Base-by-base conservation (phyloP, 2,888 invertebrate genomes). In the Crematogaster levior region DNA sequence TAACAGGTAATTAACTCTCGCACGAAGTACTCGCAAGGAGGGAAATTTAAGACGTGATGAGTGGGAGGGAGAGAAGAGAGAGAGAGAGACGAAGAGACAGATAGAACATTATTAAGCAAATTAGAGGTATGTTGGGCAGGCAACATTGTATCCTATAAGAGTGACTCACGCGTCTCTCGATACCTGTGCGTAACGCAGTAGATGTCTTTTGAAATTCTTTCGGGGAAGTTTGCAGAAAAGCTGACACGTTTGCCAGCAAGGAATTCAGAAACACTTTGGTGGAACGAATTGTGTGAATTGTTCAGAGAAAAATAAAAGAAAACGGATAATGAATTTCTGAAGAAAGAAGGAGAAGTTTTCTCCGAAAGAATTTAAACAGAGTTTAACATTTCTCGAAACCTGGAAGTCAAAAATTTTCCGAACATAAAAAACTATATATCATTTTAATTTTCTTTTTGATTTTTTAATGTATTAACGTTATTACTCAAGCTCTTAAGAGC, bases 1-100 rank as follows among this genome's bases (percentile, higher is more conserved):
- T 91, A 92, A 91, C 89, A 89, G 90, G 87, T 91, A 91, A 92
- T 92, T 92, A 91, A 88, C 89, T 89, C 83, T 90, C 88, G 89
- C 85, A 70, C 87, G 82, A 82, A 85, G 86, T 87, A 73, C 79
- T 83, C 73, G 79, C 84, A 58, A 48, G 79, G 80, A 77, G 81
- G 77, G 81, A 86, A 81, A 84, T 84, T 58, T 82, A 81, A 75
- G 83, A 81, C 74, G 58, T 10, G 73, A 75, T n/a, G 27, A 77
- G 58, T 70, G 43, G 24, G 7, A 43, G 30, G 24, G 21, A 74
- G 61, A 56, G 21, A 73, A 27, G 34, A 81, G 51, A 72, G 75
- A 73, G 56, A 61, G 79, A 86, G 86, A 82, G 65, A 37, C 12
- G 27, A 21, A 65, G 6, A 60, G 60, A 60, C 43, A 58, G 21